A percentile compares a stretch with the other conserved stretches of the same genome.
These are phyloP conservation scores for Psococerastis gibbosa DNA, from an alignment of 2,888 invertebrate species.

Conservation along the genomic window DNA sequence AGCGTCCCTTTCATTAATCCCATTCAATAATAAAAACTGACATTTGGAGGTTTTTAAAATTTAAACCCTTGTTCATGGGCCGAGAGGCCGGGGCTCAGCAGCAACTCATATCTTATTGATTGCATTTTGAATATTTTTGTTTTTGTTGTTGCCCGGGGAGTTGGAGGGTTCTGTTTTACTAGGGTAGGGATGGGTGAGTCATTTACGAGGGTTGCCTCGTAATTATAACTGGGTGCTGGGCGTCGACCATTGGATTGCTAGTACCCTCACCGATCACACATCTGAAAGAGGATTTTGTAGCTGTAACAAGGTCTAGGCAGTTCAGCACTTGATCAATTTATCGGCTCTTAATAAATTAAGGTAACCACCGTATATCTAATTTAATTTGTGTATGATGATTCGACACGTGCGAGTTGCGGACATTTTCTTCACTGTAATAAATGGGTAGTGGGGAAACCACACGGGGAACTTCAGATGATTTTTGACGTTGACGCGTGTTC, in stretches of 20 bases:
- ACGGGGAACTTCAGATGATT: too few species aligned
- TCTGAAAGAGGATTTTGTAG: not conserved
- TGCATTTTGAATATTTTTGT: constrained; percentile 10
- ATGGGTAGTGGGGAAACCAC: too few species aligned
- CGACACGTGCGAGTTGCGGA: not conserved
- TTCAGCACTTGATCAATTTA: not conserved
- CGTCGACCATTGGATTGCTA: not conserved
- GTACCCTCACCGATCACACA: not conserved
- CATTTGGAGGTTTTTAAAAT: constrained; percentile 10
- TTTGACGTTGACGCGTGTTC: too few species aligned
- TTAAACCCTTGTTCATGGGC: constrained; percentile 4
- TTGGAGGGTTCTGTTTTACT: not conserved
- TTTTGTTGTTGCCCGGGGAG: not conserved
- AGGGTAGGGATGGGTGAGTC: constrained; percentile 3
- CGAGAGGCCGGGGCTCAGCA: not conserved
- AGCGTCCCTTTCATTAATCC: constrained; percentile 6
- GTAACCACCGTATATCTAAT: not conserved
- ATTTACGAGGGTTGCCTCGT: constrained; percentile 6
- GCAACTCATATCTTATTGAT: constrained; percentile 10
- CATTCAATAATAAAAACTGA: constrained; percentile 11
- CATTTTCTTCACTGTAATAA: too few species aligned
- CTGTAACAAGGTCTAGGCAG: not conserved
- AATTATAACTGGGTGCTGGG: not conserved
- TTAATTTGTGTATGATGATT: not conserved
- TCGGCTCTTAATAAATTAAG: not conserved